Evolutionary conservation across 1,140 invertebrate genomes (phyloP).

Genomic region (Dendrolimus kikuchii): DNA sequence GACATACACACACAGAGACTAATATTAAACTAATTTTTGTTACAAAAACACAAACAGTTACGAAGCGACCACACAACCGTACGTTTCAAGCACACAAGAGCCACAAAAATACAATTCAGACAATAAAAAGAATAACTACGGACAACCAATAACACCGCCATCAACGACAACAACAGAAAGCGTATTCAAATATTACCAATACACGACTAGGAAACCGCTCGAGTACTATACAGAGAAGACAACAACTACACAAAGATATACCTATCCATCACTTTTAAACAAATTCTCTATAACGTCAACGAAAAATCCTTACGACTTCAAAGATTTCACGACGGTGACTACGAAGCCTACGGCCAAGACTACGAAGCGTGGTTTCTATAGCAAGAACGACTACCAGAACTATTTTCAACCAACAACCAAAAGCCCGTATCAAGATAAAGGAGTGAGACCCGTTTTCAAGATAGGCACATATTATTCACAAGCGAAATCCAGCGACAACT

Average conservation of each 20-base stretch:
- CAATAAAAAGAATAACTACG: slow-evolving; percentile 29
- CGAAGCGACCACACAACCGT: slow-evolving; percentile 60
- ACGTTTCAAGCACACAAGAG: slow-evolving; percentile 44
- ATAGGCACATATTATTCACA: slow-evolving; percentile 62
- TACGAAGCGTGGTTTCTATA: slow-evolving; percentile 50
- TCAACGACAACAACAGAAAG: slow-evolving; percentile 32
- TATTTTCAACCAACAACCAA: slow-evolving; percentile 62
- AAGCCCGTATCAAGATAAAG: slow-evolving; percentile 48
- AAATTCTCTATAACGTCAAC: slow-evolving; percentile 65
- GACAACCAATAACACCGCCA: slow-evolving; percentile 21
- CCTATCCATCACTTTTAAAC: slow-evolving; percentile 46
- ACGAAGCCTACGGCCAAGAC: slow-evolving; percentile 27
- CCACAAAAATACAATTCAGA: slow-evolving; percentile 10
- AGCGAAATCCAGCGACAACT: slow-evolving; percentile 52
- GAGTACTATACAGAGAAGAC: slow-evolving; percentile 34
- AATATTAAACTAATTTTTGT: slow-evolving; percentile 35
- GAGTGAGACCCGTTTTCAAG: slow-evolving; percentile 48
- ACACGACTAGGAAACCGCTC: slow-evolving; percentile 40
- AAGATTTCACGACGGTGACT: slow-evolving; percentile 58
- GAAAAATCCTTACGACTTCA: slow-evolving; percentile 71
- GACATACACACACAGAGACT: slow-evolving; percentile 22
- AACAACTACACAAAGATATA: slow-evolving; percentile 22
- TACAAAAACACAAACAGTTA: slow-evolving; percentile 48
- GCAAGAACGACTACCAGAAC: slow-evolving; percentile 52
- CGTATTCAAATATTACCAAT: slow-evolving; percentile 36